Evolutionary conservation across 1,140 invertebrate genomes (phyloP).

Genomic region (Drosophila sp.): DNA sequence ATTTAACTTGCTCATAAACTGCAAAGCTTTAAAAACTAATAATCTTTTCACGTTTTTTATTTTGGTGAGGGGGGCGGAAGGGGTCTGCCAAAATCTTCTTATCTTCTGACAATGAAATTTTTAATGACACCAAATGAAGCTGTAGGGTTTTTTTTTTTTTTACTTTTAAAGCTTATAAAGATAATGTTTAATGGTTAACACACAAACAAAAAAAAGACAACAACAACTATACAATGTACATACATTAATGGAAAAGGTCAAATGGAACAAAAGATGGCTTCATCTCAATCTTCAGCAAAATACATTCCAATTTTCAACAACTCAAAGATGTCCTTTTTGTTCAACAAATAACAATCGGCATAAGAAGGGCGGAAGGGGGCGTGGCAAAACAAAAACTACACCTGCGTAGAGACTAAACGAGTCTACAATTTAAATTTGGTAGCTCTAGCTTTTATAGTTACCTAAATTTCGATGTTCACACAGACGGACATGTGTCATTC

Average conservation of each 20-base stretch:
- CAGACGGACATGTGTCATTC: no score
- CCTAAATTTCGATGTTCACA: no score
- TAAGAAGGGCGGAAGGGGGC: no score
- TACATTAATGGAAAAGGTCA: neutral
- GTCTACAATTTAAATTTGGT: no score
- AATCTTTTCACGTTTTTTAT: constrained; percentile 1
- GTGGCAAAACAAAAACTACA: no score
- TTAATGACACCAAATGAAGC: neutral
- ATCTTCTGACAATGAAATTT: constrained; percentile 9
- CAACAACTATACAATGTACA: neutral
- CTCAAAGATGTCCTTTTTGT: no score
- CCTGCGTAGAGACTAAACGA: no score
- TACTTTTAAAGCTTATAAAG: constrained; percentile 3
- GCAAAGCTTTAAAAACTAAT: constrained; percentile 9
- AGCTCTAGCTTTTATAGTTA: no score
- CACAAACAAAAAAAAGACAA: neutral
- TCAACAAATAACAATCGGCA: no score
- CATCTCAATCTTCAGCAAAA: no score
- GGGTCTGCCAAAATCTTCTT: neutral
- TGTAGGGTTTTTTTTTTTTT: neutral
- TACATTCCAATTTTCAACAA: no score
- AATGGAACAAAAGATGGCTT: neutral
- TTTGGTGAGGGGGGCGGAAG: neutral
- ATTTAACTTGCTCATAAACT: neutral
- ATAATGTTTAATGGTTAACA: constrained; percentile 5